These are phyloP conservation scores for Thripadectes ignobilis DNA, from an alignment of 2,797 vertebrate genomes.

Conservation along the genomic window DNA sequence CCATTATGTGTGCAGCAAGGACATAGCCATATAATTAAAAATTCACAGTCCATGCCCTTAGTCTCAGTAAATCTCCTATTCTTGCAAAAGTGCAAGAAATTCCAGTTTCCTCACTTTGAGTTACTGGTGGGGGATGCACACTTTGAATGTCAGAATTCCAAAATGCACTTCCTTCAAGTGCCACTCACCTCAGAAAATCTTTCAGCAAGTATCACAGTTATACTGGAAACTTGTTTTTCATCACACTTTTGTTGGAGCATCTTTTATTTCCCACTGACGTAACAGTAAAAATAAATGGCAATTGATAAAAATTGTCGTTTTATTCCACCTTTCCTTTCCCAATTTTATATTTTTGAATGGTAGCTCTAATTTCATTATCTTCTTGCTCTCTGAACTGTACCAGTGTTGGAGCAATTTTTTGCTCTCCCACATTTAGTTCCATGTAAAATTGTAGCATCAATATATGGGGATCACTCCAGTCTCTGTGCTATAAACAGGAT, in stretches of 20 bases:
- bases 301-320: background rate
- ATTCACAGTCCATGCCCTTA: background rate
- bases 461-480: fast-evolving
- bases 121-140: background rate
- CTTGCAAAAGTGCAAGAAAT: background rate
- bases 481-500: background rate
- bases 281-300: background rate
- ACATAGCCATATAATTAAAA: background rate
- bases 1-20: background rate
- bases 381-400: background rate
- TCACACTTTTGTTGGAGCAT: background rate
- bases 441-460: background rate
- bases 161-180: background rate
- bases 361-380: background rate
- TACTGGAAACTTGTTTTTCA: background rate
- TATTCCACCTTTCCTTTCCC: background rate
- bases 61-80: background rate
- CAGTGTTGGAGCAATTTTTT: background rate
- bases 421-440: background rate
- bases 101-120: background rate
- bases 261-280: background rate
- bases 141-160: background rate
- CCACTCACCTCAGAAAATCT: background rate
- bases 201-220: background rate
- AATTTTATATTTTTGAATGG: background rate